These are phyloP conservation scores for Mesembrinibis cayennensis DNA, from an alignment of 2,113 vertebrate species.

Conservation along the genomic window DNA sequence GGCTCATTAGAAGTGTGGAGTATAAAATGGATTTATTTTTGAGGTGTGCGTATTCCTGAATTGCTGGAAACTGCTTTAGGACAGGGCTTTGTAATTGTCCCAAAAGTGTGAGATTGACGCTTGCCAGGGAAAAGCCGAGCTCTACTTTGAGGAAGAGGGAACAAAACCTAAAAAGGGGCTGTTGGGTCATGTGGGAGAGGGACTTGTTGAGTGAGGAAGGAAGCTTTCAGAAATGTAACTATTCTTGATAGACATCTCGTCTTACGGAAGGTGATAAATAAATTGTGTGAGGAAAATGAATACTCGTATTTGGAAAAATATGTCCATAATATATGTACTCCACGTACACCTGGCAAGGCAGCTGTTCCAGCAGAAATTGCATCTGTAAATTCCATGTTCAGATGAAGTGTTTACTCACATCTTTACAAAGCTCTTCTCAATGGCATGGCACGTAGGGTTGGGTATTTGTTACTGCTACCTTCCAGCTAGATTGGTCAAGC, in stretches of 20 bases:
- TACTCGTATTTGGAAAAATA: not conserved
- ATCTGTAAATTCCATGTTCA: not conserved
- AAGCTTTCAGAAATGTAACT: not conserved
- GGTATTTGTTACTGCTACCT: not conserved
- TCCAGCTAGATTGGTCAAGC: not conserved
- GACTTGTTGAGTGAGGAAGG: not conserved
- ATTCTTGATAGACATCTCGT: not conserved
- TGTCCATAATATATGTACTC: not conserved
- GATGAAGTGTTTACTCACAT: not conserved
- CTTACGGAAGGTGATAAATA: not conserved
- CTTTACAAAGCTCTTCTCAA: not conserved
- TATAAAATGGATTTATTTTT: not conserved
- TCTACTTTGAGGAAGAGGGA: not conserved
- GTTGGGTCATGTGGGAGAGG: not conserved
- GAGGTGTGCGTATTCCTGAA: not conserved
- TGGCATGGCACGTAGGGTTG: not conserved
- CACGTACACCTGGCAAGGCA: accelerated
- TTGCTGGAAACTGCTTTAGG: not conserved
- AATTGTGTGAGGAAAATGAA: not conserved
- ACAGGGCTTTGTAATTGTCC: not conserved
- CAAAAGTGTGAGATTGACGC: not conserved
- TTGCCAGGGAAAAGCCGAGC: not conserved
- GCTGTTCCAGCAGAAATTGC: not conserved
- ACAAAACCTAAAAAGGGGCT: not conserved
- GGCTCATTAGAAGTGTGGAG: not conserved